Evolutionary conservation across 2,888 invertebrate genomes (phyloP).

Genomic region (Eristalis intricaria): DNA sequence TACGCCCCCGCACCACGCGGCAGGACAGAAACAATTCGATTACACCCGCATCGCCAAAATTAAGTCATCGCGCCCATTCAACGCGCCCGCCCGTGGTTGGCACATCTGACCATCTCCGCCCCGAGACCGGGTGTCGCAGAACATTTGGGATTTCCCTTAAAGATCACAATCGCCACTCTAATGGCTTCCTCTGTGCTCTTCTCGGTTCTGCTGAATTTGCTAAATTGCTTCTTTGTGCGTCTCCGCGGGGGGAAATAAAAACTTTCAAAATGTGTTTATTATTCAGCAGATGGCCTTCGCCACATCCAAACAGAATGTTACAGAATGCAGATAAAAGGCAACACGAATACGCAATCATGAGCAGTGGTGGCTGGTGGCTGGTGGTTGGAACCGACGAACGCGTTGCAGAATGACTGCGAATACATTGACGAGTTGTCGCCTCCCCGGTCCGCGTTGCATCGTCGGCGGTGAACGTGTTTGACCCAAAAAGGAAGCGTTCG

Average conservation of each 20-base stretch:
- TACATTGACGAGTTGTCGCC: not conserved
- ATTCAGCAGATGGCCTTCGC: slow-evolving; percentile 45
- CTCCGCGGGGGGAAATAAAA: not conserved
- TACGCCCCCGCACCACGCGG: not conserved
- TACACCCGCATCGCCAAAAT: not conserved
- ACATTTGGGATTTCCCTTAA: slow-evolving; percentile 25
- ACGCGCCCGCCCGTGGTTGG: not conserved
- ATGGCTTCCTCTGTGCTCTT: slow-evolving; percentile 16
- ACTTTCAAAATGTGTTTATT: slow-evolving; percentile 48
- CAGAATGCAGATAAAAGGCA: slow-evolving; percentile 20
- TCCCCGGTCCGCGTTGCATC: too few relatives aligned
- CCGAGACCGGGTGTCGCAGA: slow-evolving; percentile 13
- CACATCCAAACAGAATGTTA: slow-evolving; percentile 20
- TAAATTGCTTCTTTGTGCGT: slow-evolving; percentile 35
- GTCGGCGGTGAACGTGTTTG: slow-evolving; percentile 29
- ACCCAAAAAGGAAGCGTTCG: slow-evolving; percentile 58
- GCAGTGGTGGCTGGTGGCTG: slow-evolving; percentile 5
- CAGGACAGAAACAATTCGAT: not conserved
- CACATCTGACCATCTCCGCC: not conserved
- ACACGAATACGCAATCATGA: slow-evolving; percentile 51
- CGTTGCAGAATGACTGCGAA: not conserved
- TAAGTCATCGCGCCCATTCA: not conserved
- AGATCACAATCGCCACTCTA: slow-evolving; percentile 31
- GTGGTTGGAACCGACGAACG: not conserved
- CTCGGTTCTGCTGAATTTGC: slow-evolving; percentile 2